Base-by-base conservation (phyloP, 2,797 vertebrate species). In the Hybognathus amarus region DNA sequence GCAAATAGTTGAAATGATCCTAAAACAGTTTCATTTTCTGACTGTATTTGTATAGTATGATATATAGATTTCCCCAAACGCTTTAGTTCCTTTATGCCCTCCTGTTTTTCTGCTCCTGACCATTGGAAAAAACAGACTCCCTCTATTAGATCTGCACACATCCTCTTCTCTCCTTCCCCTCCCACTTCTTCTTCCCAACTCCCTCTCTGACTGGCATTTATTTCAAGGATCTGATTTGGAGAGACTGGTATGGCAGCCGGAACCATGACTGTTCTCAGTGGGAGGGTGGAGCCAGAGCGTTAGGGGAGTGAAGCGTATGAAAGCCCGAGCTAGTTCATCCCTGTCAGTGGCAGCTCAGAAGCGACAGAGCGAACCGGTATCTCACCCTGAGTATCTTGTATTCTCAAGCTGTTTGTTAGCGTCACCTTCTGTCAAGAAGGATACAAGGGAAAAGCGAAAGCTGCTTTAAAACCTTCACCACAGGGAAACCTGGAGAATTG, bases 191-290 rank as follows among this genome's bases (percentile, higher is more conserved):
- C 30, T 74, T 83, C 74, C 83, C 77, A 80, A 38, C 82, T 81
- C 61, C 59, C 83, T 80, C 80, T 33, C 68, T 68, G 71, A 70
- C 84, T 85, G 80, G 67, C 90, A 87, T 93, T 92, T 94, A 94
- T 94, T 95, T 93, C 86, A 90, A 90, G 87, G 86, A 79, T 83
- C 80, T 94, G 93, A 93, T 91, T 89, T 77, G 85, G 87, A 84
- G 77, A 71, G 83, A 83, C 86, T 88, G 87, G 87, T 91, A 87
- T 85, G 89, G 89, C 87, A 90, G 89, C 90, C 79, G 87, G 92
- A 93, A 90, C 88, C 75, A 67, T 89, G 91, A 91, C 83, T 83
- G 73, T 42, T 83, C 63, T 61, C 66, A 85, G 81, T 78, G 63
- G 13, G 84, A 71, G 86, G 89, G 90, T 64, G 87, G 87, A 84